These are phyloP conservation scores for Lissonota sp. DNA, from an alignment of 2,888 invertebrate genomes.

Conservation along the genomic window DNA sequence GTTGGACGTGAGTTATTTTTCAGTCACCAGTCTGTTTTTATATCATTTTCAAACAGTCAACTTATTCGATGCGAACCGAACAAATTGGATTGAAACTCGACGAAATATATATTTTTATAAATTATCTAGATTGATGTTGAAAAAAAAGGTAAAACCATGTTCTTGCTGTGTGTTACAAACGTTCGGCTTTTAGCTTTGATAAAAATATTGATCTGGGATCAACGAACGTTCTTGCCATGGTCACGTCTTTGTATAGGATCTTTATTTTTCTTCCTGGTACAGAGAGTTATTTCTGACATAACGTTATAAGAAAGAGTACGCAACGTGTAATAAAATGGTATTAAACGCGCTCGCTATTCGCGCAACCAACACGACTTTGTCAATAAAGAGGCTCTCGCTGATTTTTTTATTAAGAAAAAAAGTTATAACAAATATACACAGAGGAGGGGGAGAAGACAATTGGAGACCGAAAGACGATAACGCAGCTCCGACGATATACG, in stretches of 20 bases:
- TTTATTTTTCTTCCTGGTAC: conserved; percentile 8
- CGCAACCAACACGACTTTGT: background rate
- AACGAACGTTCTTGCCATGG: conserved; percentile 7
- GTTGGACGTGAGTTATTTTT: conserved; percentile 84
- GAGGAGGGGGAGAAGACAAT: no score
- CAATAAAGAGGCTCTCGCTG: background rate
- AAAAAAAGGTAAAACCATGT: no score
- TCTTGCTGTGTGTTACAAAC: background rate
- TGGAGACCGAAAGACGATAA: no score
- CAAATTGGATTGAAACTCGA: no score
- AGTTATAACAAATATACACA: background rate
- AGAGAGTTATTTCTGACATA: background rate
- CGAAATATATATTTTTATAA: no score
- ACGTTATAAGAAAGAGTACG: background rate
- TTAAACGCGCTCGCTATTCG: background rate
- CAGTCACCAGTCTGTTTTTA: no score
- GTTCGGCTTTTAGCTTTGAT: background rate
- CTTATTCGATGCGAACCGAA: no score
- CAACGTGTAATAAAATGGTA: background rate
- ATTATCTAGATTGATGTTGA: no score
- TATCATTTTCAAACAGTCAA: no score
- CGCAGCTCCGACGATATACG: no score
- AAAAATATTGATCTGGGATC: background rate
- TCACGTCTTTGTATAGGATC: background rate
- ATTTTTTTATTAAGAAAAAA: background rate